Evolutionary conservation across 2,113 vertebrate species (phyloP).

Genomic region (Sorex fumeus): DNA sequence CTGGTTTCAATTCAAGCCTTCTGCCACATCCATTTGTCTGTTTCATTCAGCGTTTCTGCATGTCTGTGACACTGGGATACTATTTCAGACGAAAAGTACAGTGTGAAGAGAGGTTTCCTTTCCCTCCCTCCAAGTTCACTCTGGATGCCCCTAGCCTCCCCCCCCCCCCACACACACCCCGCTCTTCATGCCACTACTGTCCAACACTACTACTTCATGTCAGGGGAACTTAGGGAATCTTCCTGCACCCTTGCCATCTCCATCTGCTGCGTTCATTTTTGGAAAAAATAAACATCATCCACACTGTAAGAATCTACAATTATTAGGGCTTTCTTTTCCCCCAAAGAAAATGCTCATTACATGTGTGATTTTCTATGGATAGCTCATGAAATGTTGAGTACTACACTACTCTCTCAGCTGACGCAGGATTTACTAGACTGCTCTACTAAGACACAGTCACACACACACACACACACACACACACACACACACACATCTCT

Average conservation of each 20-base stretch:
- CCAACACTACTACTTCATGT: slow-evolving; percentile 64
- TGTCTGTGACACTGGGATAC: slow-evolving; percentile 85
- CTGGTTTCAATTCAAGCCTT: slow-evolving; percentile 88
- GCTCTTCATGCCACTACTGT: slow-evolving; percentile 19
- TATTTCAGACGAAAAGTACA: slow-evolving; percentile 86
- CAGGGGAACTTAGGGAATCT: slow-evolving; percentile 81
- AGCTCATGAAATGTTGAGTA: slow-evolving; percentile 54
- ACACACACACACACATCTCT: no score
- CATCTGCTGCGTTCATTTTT: slow-evolving; percentile 84
- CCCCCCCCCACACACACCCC: no score
- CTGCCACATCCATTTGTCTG: slow-evolving; percentile 86
- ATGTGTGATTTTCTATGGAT: slow-evolving; percentile 51
- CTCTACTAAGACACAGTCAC: neutral
- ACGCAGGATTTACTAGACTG: slow-evolving; percentile 32
- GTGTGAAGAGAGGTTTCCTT: slow-evolving; percentile 86
- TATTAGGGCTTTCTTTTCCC: neutral
- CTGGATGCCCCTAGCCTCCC: slow-evolving; percentile 80
- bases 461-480: no score
- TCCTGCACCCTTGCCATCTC: slow-evolving; percentile 72
- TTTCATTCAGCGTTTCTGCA: slow-evolving; percentile 88
- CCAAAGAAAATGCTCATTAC: slow-evolving; percentile 62
- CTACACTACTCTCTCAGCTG: slow-evolving; percentile 27
- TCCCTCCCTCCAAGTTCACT: slow-evolving; percentile 75
- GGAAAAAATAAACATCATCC: slow-evolving; percentile 82
- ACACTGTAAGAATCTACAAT: slow-evolving; percentile 68